Evolutionary conservation across 2,113 vertebrate genomes (phyloP), one percentile per base, ranked within the genome.

Genomic region (Ictalurus punctatus): DNA sequence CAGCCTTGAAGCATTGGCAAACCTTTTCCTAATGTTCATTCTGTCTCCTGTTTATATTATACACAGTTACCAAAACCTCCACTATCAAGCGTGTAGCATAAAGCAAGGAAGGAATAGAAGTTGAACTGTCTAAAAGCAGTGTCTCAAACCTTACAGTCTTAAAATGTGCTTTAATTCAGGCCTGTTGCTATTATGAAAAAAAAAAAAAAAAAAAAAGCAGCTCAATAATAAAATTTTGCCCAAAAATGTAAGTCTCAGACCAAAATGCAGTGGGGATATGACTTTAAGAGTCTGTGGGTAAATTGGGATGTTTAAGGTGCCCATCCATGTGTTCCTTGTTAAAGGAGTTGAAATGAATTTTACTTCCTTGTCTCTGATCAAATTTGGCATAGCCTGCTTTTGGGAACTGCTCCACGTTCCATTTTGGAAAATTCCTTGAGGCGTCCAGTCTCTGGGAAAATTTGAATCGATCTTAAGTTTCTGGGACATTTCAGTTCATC

Each of bases 61-160:
- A 79, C 52, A 85, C 34, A 44, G n/a, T 67, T 34, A 58, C 48
- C 3, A 44, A 21, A 82, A 79, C 30, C 82, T 78, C 21, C 14
- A 3, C 86, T 89, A 90, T 90, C 91, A 88, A 84, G 6, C 8
- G 30, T 74, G 69, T 48, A 76, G 88, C 48, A 34, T 71, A 54
- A 89, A 76, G 80, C 79, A 87, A 89, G 61, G 10, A 80, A 87
- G 84, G 89, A 94, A 90, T 54, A 74, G n/a, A 86, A 25, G 10
- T 37, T 85, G 54, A 85, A 54, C 63, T 73, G 27, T 21, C 67
- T 5, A 34, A 23, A 54, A 67, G 74, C 52, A 81, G 48, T 54
- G 48, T 52, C 48, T 27, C n/a, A 69, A 56, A 27, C 14, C n/a
- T 54, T 48, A 71, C 30, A 58, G 48, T 69, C 61, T 40, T 19